Conservation (phyloP, 2,113 vertebrate species). For the Archilochus colubris region DNA sequence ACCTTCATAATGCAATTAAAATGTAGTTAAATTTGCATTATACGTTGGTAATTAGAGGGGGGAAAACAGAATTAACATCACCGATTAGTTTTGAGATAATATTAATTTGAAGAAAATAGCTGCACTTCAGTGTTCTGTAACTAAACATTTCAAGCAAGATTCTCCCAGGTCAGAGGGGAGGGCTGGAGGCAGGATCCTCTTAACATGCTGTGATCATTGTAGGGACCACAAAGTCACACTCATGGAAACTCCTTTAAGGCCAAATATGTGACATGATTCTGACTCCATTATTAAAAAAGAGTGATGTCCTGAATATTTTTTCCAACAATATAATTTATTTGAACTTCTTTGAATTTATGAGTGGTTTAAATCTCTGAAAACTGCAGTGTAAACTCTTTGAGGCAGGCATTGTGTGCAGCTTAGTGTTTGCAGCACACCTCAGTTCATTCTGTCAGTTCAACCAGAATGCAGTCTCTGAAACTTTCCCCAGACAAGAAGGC, state of each 20-base stretch:
- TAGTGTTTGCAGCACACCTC: not conserved
- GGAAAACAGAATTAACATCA: not conserved
- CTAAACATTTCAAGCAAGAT: not conserved
- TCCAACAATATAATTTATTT: not conserved
- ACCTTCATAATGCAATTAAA: slow-evolving; percentile 19
- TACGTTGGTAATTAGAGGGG: not conserved
- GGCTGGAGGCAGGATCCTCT: not conserved
- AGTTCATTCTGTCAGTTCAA: not conserved
- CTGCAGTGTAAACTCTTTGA: not conserved
- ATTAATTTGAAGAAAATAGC: not conserved
- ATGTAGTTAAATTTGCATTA: slow-evolving; percentile 31
- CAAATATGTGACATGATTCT: not conserved
- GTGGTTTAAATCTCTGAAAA: not conserved
- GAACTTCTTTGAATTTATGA: not conserved
- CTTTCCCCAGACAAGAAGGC: not conserved
- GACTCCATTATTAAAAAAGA: not conserved
- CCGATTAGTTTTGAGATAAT: slow-evolving; percentile 2
- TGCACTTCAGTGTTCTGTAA: not conserved
- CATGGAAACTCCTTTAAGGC: not conserved
- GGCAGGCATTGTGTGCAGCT: not conserved
- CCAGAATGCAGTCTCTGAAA: not conserved
- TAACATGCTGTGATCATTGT: not conserved
- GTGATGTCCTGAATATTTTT: not conserved
- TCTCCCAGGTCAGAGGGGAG: not conserved
- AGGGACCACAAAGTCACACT: not conserved